Evolutionary conservation across 2,113 vertebrate species (phyloP), one percentile per base, ranked within the genome.

Genomic region (Heterotis niloticus): DNA sequence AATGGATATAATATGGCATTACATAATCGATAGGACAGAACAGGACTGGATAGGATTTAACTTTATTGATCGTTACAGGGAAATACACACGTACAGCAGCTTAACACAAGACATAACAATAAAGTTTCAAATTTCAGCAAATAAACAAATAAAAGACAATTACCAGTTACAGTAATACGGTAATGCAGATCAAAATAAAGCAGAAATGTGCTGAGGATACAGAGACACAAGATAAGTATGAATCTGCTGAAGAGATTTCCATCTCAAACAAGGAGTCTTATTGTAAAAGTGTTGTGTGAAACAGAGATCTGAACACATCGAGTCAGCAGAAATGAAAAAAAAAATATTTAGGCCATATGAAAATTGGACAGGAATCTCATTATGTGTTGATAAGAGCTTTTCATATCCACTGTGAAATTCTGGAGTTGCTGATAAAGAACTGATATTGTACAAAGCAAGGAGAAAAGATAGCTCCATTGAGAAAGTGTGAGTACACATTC

Each of bases 271-370:
- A 81, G 76, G 20, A 82, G 57, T 62, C 74, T 54, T 44, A 44
- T 7, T 44, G 34, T 7, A 44, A 2, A 44, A 69, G 62, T 23
- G 12, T 29, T 79, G 73, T 80, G 66, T 81, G 75, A 82, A 84
- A 84, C 57, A 65, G 84, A 79, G 67, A 75, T 72, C 20, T 56
- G 52, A 86, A 81, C 78, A 85, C 77, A 76, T 23, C 81, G 75
- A 84, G 83, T 88, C 80, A 82, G 80, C 82, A 82, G 80, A 86
- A 83, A 81, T 77, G 81, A 78, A 81, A 82, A 79, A 71, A 52
- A 13, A 82, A 88, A 86, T 87, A 89, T 91, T 87, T 88, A 86
- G 87, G 88, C 90, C 88, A 87, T 81, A 81, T 84, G 75, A 84
- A 89, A 89, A 84, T 64, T 78, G 62, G 86, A 86, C 65, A 64